These are phyloP conservation scores for Poeciliopsis prolifica DNA, from an alignment of 2,113 vertebrate species.

Conservation along the genomic window DNA sequence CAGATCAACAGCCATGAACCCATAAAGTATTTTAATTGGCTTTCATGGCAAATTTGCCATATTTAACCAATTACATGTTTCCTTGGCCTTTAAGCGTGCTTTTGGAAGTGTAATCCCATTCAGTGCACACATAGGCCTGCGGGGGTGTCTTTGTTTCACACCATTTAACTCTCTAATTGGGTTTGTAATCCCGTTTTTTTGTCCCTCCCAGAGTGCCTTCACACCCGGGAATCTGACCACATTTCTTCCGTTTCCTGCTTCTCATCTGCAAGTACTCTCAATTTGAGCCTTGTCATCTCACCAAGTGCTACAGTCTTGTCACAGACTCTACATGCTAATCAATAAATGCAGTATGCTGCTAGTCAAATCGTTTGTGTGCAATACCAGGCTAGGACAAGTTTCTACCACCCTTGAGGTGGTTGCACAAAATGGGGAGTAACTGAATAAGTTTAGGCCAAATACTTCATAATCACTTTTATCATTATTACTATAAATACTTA, in stretches of 20 bases:
- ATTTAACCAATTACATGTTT: constrained; percentile 23
- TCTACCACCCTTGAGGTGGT: too few species aligned
- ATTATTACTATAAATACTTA: too few species aligned
- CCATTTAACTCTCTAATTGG: constrained; percentile 47
- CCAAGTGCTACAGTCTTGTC: too few species aligned
- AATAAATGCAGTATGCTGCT: too few species aligned
- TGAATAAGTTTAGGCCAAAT: too few species aligned
- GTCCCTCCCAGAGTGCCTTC: constrained; percentile 13
- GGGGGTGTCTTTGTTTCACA: constrained; percentile 42
- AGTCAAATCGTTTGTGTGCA: too few species aligned
- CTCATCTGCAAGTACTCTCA: not conserved
- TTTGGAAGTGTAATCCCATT: constrained; percentile 39
- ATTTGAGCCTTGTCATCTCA: too few species aligned
- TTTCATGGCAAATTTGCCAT: constrained; percentile 12
- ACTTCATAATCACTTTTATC: too few species aligned
- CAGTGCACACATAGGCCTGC: not conserved
- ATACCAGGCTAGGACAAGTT: too few species aligned
- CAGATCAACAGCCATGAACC: not conserved
- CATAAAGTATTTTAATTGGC: constrained; percentile 12
- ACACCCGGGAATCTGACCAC: constrained; percentile 19
- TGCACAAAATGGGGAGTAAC: too few species aligned
- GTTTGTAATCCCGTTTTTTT: constrained; percentile 58
- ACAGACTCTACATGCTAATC: too few species aligned
- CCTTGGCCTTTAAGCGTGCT: not conserved
- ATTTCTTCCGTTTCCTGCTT: constrained; percentile 7